Evolutionary conservation across 30 jellyfish, hydroid and myxozoan species (phyloP).

Genomic region (Hydractinia echinata): DNA sequence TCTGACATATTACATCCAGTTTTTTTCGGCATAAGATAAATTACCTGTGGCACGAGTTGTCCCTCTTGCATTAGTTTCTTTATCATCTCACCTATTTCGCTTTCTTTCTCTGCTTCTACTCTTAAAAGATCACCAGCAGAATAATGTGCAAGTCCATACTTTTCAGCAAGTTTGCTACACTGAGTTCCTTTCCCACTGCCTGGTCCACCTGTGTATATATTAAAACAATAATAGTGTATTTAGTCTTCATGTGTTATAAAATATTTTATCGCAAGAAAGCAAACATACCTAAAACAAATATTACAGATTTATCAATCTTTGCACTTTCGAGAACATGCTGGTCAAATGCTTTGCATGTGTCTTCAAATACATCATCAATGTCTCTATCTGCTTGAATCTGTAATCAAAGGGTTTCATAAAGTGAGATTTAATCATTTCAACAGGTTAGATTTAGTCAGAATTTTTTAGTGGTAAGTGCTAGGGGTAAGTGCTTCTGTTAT

Average conservation of each 20-base stretch:
- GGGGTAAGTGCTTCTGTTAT: too few species aligned
- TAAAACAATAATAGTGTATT: not conserved
- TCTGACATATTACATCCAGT: not conserved
- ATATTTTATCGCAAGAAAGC: not conserved
- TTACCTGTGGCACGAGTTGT: slow-evolving; percentile 91
- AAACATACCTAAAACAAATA: slow-evolving; percentile 70
- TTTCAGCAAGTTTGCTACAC: slow-evolving; percentile 55
- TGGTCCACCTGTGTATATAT: slow-evolving; percentile 78
- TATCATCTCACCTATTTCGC: slow-evolving; percentile 57
- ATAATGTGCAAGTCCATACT: slow-evolving; percentile 56
- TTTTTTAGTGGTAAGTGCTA: too few species aligned
- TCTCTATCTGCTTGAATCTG: slow-evolving; percentile 34
- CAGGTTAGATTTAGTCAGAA: too few species aligned
- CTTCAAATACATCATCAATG: slow-evolving; percentile 33
- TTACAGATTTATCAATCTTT: slow-evolving; percentile 35
- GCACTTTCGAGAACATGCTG: not conserved
- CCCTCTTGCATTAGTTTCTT: slow-evolving; percentile 69
- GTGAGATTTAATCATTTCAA: not conserved
- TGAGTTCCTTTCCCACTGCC: slow-evolving; percentile 98
- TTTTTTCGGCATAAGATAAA: not conserved
- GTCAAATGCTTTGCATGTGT: slow-evolving; percentile 35
- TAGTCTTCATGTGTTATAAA: not conserved
- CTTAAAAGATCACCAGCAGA: slow-evolving; percentile 89
- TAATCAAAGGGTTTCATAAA: not conserved
- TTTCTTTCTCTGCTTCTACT: slow-evolving; percentile 46